Evolutionary conservation across 2,888 invertebrate species (phyloP).

Genomic region (Clepsis dumicolana): DNA sequence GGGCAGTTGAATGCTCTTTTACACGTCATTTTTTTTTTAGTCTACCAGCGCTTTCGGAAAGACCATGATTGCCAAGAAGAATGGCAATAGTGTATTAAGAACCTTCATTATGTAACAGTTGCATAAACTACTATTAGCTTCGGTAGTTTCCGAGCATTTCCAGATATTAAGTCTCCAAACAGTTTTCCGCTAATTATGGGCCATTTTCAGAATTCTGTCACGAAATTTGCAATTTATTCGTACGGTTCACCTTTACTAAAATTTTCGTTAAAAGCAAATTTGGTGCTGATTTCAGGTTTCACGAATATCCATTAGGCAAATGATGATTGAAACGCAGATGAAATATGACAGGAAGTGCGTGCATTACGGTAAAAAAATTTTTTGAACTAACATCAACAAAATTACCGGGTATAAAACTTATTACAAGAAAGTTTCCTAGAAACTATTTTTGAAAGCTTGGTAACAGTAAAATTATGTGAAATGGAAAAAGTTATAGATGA

Average conservation of each 20-base stretch:
- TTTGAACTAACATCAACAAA: neutral
- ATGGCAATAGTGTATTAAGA: too few species aligned
- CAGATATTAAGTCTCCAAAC: neutral
- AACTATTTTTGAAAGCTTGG: neutral
- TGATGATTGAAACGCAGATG: neutral
- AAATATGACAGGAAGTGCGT: slow-evolving; percentile 6
- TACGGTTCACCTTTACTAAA: slow-evolving; percentile 4
- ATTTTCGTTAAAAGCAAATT: slow-evolving; percentile 20
- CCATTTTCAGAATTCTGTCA: slow-evolving; percentile 7
- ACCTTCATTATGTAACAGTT: too few species aligned
- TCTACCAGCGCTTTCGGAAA: too few species aligned
- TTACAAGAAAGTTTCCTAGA: neutral
- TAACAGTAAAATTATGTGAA: neutral
- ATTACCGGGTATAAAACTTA: neutral
- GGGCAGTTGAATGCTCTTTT: too few species aligned
- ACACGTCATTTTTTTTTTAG: too few species aligned
- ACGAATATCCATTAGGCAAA: slow-evolving; percentile 3
- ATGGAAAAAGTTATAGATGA: neutral
- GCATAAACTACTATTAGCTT: neutral
- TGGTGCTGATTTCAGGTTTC: neutral
- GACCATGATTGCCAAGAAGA: too few species aligned
- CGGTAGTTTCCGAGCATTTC: slow-evolving; percentile 2
- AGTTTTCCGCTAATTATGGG: slow-evolving; percentile 12
- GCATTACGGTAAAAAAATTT: neutral
- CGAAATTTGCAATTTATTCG: slow-evolving; percentile 6